These are phyloP conservation scores for Paedocypris micromegethes DNA, from an alignment of 2,797 vertebrate species.

Conservation along the genomic window DNA sequence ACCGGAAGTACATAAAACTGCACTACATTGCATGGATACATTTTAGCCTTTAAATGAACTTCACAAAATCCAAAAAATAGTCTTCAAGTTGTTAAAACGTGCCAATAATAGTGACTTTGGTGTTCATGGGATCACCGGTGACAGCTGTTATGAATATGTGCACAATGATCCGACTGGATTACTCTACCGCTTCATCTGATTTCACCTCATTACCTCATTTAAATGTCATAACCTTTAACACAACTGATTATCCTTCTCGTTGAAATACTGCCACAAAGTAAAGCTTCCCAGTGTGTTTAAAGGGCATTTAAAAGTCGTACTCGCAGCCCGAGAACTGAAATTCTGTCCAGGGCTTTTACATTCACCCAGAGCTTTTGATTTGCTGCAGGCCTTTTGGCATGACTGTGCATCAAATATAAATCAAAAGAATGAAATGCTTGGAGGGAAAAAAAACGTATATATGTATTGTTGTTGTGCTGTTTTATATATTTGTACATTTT, in stretches of 20 bases:
- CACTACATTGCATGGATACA: no score
- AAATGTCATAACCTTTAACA: constrained; percentile 55
- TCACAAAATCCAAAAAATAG: no score
- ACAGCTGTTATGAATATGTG: constrained; percentile 34
- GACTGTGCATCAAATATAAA: constrained; percentile 16
- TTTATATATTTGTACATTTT: no score
- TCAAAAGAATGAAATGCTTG: constrained; percentile 2
- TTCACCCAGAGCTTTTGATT: constrained; percentile 28
- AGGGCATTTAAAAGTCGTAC: constrained; percentile 40
- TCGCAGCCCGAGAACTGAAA: constrained; percentile 5
- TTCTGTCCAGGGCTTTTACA: constrained; percentile 15
- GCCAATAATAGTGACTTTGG: background rate
- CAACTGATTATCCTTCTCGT: constrained; percentile 43
- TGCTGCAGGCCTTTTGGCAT: constrained; percentile 27
- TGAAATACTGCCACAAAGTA: constrained; percentile 47
- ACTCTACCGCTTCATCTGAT: constrained; percentile 40
- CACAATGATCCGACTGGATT: constrained; percentile 44
- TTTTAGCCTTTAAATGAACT: no score
- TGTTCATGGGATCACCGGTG: constrained; percentile 19
- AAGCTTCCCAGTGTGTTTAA: constrained; percentile 36
- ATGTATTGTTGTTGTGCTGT: background rate
- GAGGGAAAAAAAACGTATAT: constrained; percentile 14
- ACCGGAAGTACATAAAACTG: no score
- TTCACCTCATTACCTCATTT: constrained; percentile 51
- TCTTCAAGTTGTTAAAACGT: background rate